These are phyloP conservation scores for Scolopax bukidnonensis DNA, from an alignment of 2,797 vertebrate species.

Conservation along the genomic window DNA sequence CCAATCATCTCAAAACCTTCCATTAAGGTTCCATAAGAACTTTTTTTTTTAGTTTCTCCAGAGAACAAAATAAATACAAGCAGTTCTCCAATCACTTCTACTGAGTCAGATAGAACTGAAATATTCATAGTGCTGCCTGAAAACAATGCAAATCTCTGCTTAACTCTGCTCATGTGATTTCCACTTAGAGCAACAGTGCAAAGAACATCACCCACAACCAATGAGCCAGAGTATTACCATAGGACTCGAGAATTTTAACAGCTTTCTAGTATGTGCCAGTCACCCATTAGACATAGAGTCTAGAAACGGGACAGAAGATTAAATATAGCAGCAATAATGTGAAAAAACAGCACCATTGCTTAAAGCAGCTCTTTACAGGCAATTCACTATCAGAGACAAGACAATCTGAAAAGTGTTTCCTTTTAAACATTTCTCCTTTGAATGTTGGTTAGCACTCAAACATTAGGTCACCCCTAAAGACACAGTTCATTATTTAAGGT, in stretches of 20 bases:
- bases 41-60: neutral
- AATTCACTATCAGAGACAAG: neutral
- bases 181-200: neutral
- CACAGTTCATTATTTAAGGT: neutral
- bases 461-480: neutral
- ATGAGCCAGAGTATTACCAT: neutral
- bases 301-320: neutral
- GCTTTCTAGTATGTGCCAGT: neutral
- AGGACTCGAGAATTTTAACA: constrained; percentile 12
- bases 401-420: neutral
- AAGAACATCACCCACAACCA: neutral
- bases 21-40: neutral
- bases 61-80: neutral
- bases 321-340: neutral
- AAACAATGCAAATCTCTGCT: neutral
- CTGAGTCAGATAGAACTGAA: neutral
- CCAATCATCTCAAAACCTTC: too few species aligned
- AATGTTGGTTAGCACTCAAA: neutral
- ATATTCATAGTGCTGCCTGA: neutral
- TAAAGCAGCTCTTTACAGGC: neutral
- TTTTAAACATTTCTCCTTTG: neutral
- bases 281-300: neutral
- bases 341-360: neutral
- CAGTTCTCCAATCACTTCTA: neutral
- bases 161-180: neutral